phyloP scores from a whole-genome alignment of 2,888 invertebrate species.

The Malthinus flaveolus region DNA sequence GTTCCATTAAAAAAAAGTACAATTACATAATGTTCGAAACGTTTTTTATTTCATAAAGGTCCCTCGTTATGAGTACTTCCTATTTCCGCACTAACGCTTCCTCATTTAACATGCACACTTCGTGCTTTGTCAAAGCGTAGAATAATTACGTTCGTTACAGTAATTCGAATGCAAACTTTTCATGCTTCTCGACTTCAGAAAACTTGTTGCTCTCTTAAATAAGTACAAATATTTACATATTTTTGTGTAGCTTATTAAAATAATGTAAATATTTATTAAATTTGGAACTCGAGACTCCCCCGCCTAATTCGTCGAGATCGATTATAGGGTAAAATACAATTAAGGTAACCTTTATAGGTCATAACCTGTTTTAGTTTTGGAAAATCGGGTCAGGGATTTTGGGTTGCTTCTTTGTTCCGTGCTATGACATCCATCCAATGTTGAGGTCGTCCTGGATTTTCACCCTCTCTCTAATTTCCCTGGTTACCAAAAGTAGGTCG shows the following conservation, averaged over 20 bases:
- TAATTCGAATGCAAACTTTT: too few species aligned
- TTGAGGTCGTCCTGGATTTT: constrained; percentile 28
- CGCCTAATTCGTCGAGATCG: neutral
- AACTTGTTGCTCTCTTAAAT: too few species aligned
- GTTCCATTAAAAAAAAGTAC: too few species aligned
- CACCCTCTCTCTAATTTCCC: constrained; percentile 21
- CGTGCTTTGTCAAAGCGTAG: neutral
- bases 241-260: too few species aligned
- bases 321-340: neutral
- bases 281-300: too few species aligned
- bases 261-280: too few species aligned
- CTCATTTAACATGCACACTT: constrained; percentile 17
- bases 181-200: too few species aligned
- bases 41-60: neutral
- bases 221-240: too few species aligned
- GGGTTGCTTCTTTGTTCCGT: constrained; percentile 12
- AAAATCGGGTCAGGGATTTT: constrained; percentile 23
- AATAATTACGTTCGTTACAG: too few species aligned
- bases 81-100: constrained; percentile 16
- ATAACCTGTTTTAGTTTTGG: constrained; percentile 17
- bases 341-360: constrained; percentile 14
- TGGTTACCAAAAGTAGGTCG: constrained; percentile 24
- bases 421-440: constrained; percentile 17
- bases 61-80: neutral
- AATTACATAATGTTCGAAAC: neutral